These are phyloP conservation scores for Dexiosoma caninum DNA, from an alignment of 2,888 invertebrate genomes.

Conservation along the genomic window DNA sequence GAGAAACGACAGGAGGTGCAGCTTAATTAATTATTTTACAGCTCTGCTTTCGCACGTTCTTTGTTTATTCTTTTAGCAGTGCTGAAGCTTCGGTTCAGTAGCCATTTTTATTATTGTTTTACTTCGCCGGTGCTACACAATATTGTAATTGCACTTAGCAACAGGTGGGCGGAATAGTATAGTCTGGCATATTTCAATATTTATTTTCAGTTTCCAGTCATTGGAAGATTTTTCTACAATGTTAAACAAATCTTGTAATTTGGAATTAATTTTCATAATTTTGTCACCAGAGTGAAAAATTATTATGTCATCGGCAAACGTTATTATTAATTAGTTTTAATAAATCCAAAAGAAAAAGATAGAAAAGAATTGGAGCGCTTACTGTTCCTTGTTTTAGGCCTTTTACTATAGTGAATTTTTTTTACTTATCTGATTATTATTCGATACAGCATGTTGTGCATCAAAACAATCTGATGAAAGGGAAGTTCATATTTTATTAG, in stretches of 20 bases:
- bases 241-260: neutral
- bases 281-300: neutral
- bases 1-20: no score
- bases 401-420: neutral
- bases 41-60: no score
- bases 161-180: slow-evolving; percentile 39
- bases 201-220: slow-evolving; percentile 9
- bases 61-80: no score
- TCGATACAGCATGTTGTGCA: no score
- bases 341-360: neutral
- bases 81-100: no score
- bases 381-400: neutral
- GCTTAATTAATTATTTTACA: no score
- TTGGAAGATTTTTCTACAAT: slow-evolving; percentile 7
- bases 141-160: slow-evolving; percentile 29
- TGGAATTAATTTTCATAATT: neutral
- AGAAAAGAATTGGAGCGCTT: neutral
- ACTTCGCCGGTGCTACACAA: no score
- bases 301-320: slow-evolving; percentile 35
- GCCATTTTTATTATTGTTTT: no score
- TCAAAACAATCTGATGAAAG: no score
- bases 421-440: no score
- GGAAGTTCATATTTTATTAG: no score
- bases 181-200: neutral
- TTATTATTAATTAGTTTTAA: neutral